Conservation (phyloP, 2,113 vertebrate genomes). For the Anhinga rufa region DNA sequence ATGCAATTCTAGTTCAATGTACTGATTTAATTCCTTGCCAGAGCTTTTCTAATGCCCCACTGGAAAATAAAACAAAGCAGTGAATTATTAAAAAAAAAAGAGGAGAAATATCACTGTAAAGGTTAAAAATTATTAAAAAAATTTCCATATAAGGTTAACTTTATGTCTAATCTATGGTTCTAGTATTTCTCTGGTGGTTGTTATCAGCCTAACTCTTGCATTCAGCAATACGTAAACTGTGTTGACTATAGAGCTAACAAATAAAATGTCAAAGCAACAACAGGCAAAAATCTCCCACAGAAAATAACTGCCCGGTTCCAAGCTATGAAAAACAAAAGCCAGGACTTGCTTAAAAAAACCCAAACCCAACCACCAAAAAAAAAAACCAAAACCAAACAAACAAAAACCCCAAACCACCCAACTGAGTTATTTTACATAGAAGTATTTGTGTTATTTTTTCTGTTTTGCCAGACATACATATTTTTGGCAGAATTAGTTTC, state of each 20-base stretch:
- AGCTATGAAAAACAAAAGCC: background rate
- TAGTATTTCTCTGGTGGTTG: background rate
- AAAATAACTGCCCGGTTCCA: background rate
- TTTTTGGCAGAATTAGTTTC: background rate
- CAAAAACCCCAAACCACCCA: no score
- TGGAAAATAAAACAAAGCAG: slow-evolving; percentile 3
- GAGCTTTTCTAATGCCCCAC: background rate
- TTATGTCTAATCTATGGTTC: background rate
- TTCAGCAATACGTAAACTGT: background rate
- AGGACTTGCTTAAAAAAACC: background rate
- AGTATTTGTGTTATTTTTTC: background rate
- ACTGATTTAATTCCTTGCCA: background rate
- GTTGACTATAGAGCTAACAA: background rate
- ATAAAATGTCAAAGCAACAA: background rate
- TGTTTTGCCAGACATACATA: background rate
- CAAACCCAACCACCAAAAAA: no score
- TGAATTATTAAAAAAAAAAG: slow-evolving; percentile 2
- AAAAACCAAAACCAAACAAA: no score
- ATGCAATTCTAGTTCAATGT: slow-evolving; percentile 23
- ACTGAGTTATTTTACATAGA: background rate
- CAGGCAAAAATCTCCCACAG: background rate
- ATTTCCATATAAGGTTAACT: slow-evolving; percentile 9
- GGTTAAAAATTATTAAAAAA: slow-evolving; percentile 21
- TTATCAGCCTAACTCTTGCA: background rate
- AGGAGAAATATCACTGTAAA: background rate